Base-by-base conservation (phyloP, 1,140 invertebrate genomes). In the Latrodectus geometricus region DNA sequence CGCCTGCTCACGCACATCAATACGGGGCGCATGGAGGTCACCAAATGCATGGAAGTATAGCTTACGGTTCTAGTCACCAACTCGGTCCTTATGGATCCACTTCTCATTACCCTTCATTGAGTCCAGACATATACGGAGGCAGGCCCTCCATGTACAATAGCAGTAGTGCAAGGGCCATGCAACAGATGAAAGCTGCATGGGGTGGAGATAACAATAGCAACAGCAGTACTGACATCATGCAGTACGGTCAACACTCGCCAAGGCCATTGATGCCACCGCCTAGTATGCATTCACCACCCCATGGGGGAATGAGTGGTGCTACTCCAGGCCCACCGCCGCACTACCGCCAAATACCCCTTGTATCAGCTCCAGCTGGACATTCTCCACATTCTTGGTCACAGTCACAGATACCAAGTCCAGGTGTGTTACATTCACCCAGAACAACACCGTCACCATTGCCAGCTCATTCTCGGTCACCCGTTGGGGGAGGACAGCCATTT, bases 401-500 rank as follows among this genome's bases (percentile, higher is more conserved):
- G 49, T 86, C 87, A 14, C 88, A 89, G 72, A 87, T 88, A 12
- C 86, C 88, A 9, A 89, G 88, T 54, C 88, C 89, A 21, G 75
- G 86, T 86, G 49, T 79, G 14, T 72, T 89, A 8, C 88, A 84
- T 35, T 89, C 89, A 0, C 89, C 89, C 7, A 83, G 89, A 11
- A 88, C 88, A 21, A 89, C 89, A 12, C 89, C 89, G 14, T 89
- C 89, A 8, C 88, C 88, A 9, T 69, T 84, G 49, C 87, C 89
- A 12, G 73, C 74, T 21, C 87, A 87, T 17, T 88, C 89, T 7
- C 80, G 89, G 21, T 88, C 69, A 9, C 89, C 80, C 12, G 65
- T 56, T 17, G 66, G 20, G n/a, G 70, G 72, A 48, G 49, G 49
- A 23, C 76, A 78, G 20, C 85, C 85, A 20, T 87, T 87, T 48